A percentile compares a stretch with the other conserved stretches of the same genome.
Evolutionary conservation across 1,140 invertebrate species (phyloP).

Genomic region (Drosophila neocordata): DNA sequence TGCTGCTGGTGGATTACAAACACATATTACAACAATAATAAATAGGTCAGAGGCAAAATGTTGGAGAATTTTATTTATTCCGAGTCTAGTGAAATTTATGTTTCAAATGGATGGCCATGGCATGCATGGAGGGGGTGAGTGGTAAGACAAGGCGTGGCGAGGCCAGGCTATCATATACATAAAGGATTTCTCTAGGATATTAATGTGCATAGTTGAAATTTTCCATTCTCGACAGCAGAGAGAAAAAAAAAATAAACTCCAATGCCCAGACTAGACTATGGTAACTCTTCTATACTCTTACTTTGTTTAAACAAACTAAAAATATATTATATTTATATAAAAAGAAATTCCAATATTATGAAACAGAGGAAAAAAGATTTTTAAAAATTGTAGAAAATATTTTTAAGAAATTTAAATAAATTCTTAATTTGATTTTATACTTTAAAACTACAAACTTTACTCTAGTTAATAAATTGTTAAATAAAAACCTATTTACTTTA

Average conservation of each 20-base stretch:
- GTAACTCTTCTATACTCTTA: background rate
- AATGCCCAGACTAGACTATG: too few relatives aligned
- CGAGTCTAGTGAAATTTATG: slow-evolving; percentile 11
- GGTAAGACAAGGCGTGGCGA: background rate
- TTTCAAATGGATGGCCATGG: background rate
- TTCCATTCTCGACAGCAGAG: slow-evolving; percentile 8
- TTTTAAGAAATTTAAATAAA: too few relatives aligned
- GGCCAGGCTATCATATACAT: background rate
- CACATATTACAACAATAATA: slow-evolving; percentile 11
- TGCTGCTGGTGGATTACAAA: slow-evolving; percentile 6
- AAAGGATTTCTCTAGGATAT: slow-evolving; percentile 11
- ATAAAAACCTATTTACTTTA: too few relatives aligned
- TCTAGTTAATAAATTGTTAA: too few relatives aligned
- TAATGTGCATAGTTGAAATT: slow-evolving; percentile 9
- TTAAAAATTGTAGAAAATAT: too few relatives aligned
- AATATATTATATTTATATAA: too few relatives aligned
- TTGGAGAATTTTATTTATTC: slow-evolving; percentile 16
- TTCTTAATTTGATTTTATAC: too few relatives aligned
- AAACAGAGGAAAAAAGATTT: too few relatives aligned
- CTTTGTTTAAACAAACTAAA: too few relatives aligned
- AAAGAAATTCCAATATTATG: too few relatives aligned
- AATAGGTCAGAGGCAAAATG: slow-evolving; percentile 17
- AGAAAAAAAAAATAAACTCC: too few relatives aligned
- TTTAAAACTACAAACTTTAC: too few relatives aligned
- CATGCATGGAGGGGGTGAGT: background rate